phyloP scores from a whole-genome alignment of 2,888 invertebrate species.

The Geotrupes spiniger region DNA sequence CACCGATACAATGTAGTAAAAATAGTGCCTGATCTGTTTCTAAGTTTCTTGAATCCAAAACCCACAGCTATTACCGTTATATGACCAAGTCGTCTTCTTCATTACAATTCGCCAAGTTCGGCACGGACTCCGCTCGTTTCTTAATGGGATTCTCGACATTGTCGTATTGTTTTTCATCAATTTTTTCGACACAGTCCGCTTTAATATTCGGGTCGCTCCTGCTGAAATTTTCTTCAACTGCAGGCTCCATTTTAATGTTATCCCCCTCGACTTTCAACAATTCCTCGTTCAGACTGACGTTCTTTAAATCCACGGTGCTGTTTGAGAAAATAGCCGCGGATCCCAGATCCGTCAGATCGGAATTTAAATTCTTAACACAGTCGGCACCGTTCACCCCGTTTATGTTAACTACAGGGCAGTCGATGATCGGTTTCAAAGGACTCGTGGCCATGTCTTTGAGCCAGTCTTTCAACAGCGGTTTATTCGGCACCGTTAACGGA shows the following conservation, averaged over 20 bases:
- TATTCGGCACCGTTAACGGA: slow-evolving; percentile 34
- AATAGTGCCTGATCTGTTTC: no score
- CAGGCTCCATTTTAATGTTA: slow-evolving; percentile 42
- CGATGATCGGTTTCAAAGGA: slow-evolving; percentile 38
- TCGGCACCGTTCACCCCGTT: slow-evolving; percentile 23
- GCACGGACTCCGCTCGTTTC: slow-evolving; percentile 64
- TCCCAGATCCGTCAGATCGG: slow-evolving; percentile 27
- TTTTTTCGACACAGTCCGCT: slow-evolving; percentile 36
- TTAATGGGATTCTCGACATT: slow-evolving; percentile 42
- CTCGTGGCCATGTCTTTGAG: slow-evolving; percentile 46
- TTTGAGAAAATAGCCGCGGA: slow-evolving; percentile 81
- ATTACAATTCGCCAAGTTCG: slow-evolving; percentile 57
- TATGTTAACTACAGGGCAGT: slow-evolving; percentile 26
- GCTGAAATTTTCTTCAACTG: slow-evolving; percentile 52
- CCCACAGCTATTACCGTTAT: slow-evolving; percentile 1
- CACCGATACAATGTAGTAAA: background rate
- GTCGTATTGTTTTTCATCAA: slow-evolving; percentile 7
- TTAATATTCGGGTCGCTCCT: slow-evolving; percentile 64
- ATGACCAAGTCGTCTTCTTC: slow-evolving; percentile 42
- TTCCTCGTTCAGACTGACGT: slow-evolving; percentile 78
- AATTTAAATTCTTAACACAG: slow-evolving; percentile 4
- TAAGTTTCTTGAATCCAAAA: background rate
- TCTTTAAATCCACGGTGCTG: slow-evolving; percentile 80
- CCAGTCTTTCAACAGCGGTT: slow-evolving; percentile 29
- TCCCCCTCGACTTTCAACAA: slow-evolving; percentile 55